Conservation (phyloP, 2,113 vertebrate genomes). For the Pterocles orientalis region DNA sequence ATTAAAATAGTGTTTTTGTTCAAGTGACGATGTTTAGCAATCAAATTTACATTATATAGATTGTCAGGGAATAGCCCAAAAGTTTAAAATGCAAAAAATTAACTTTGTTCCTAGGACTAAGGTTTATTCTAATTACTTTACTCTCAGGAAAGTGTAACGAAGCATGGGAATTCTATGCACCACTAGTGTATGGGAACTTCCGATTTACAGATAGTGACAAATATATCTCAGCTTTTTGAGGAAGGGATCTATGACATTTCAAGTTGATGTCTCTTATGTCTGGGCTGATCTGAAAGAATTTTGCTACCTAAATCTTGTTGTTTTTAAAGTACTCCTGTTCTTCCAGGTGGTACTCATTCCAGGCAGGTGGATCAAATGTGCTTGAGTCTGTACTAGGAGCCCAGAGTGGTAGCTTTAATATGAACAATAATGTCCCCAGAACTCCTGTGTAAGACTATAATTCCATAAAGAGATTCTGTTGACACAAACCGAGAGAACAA, state of each 20-base stretch:
- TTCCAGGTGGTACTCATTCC: conserved; percentile 83
- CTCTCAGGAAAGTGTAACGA: conserved; percentile 95
- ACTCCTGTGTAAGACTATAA: conserved; percentile 65
- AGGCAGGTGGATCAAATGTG: conserved; percentile 78
- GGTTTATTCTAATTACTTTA: conserved; percentile 90
- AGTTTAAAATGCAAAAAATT: conserved; percentile 92
- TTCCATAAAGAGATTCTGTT: conserved; percentile 68
- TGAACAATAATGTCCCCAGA: conserved; percentile 65
- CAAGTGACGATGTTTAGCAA: conserved; percentile 90
- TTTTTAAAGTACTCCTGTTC: conserved; percentile 72
- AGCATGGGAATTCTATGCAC: conserved; percentile 91
- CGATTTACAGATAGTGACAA: conserved; percentile 83
- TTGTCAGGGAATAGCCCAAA: conserved; percentile 97
- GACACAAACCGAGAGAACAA: conserved; percentile 38
- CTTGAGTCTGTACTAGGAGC: conserved; percentile 80
- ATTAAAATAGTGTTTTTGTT: conserved; percentile 79
- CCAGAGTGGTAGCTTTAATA: conserved; percentile 80
- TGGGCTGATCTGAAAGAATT: conserved; percentile 77
- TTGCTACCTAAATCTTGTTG: conserved; percentile 77
- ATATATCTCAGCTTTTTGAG: conserved; percentile 81
- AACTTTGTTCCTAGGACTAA: conserved; percentile 92
- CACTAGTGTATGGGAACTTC: conserved; percentile 88
- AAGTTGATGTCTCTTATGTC: conserved; percentile 80
- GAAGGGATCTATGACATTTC: conserved; percentile 85
- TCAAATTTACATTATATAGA: conserved; percentile 90